Evolutionary conservation across 2,797 vertebrate genomes (phyloP).

Genomic region (Euphonia xanthogaster): DNA sequence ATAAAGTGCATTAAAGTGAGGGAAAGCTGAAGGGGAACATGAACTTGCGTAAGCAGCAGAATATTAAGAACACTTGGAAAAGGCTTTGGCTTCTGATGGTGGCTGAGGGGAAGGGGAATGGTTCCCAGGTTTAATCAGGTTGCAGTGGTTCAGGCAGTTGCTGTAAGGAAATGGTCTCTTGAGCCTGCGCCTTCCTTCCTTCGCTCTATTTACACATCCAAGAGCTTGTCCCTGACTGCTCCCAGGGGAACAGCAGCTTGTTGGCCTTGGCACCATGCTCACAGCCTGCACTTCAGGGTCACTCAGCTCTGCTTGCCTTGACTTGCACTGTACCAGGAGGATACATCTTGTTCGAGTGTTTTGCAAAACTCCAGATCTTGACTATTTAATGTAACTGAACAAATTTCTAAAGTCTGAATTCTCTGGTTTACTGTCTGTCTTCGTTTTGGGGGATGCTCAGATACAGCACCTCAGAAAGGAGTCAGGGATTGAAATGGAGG

Average conservation of each 20-base stretch:
- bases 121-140: background rate
- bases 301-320: background rate
- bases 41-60: background rate
- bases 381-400: background rate
- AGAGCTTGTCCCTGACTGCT: background rate
- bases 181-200: background rate
- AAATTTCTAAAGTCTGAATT: background rate
- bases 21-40: background rate
- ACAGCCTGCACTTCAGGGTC: background rate
- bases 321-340: background rate
- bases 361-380: background rate
- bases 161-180: background rate
- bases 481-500: background rate
- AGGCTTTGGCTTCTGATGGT: background rate
- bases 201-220: fast-evolving
- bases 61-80: background rate
- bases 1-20: background rate
- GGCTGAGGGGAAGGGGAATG: background rate
- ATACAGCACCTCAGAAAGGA: background rate
- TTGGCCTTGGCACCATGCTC: background rate
- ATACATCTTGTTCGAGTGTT: background rate
- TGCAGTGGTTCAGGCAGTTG: background rate
- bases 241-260: background rate
- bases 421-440: background rate
- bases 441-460: background rate